Evolutionary conservation across 2,113 vertebrate species (phyloP).

Genomic region (Isurus oxyrinchus): DNA sequence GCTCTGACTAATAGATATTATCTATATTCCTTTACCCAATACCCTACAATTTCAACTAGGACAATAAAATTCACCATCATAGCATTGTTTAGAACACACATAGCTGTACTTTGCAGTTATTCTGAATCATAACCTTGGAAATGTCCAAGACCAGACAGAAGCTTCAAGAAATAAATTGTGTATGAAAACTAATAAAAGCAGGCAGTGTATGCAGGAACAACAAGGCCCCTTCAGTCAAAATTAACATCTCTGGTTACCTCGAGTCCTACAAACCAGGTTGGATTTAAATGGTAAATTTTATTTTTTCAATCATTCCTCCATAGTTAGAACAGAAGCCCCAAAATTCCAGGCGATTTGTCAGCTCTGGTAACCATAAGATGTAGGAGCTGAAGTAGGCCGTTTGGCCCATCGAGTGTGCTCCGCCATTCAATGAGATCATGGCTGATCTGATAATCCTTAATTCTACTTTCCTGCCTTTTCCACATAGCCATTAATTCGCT

Average conservation of each 20-base stretch:
- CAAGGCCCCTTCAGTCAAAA: background rate
- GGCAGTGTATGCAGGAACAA: background rate
- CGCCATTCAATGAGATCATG: too few relatives aligned
- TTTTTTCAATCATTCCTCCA: background rate
- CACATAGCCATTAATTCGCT: too few relatives aligned
- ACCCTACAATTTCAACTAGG: background rate
- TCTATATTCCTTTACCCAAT: background rate
- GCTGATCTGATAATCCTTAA: too few relatives aligned
- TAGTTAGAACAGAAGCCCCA: background rate
- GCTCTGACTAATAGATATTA: background rate
- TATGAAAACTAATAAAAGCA: background rate
- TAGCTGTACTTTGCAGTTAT: background rate
- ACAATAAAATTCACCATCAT: background rate
- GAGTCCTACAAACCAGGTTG: background rate
- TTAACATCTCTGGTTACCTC: background rate
- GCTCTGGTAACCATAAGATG: background rate
- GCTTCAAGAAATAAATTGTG: background rate
- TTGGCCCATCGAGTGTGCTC: too few relatives aligned
- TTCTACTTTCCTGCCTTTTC: too few relatives aligned
- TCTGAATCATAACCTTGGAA: conserved; percentile 4
- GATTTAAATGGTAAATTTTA: background rate
- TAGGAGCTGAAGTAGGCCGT: too few relatives aligned
- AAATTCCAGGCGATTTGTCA: background rate
- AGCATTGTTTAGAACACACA: background rate
- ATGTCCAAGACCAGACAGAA: background rate